Evolutionary conservation across 2,888 invertebrate species (phyloP), one percentile per base, ranked within the genome.

Genomic region (Eumerus sabulonum): DNA sequence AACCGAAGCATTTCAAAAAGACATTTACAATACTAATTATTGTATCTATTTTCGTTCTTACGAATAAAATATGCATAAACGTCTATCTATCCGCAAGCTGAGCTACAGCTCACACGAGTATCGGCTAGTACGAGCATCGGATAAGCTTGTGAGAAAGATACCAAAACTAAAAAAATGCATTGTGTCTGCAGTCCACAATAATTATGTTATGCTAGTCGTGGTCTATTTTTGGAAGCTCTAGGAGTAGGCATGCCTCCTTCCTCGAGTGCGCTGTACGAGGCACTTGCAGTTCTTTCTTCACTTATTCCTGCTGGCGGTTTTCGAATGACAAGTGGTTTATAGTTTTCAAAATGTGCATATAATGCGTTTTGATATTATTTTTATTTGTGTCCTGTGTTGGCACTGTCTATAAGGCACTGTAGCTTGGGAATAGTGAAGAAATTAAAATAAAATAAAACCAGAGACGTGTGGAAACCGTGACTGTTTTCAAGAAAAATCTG

Each of bases 1-100:
- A 60, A 66, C 27, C 48, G 38, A 64, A 50, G 19, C 44, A 14
- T 47, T 77, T 72, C 59, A 59, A 27, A 79, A 73, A 68, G 77
- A 73, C 77, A 79, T 68, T 73, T 73, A 79, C 77, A 79, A 79
- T 56, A 64, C 74, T 73, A 73, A 77, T 77, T 77, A 73, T 77
- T 59, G 59, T 11, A 44, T 79, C 68, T 79, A 79, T 79, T 79
- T 79, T 53, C 54, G 68, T 59, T 68, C 38, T 48, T 38, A 63
- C 47, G 14, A 53, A 68, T 19, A 53, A 54, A 57, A 72, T 40
- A 36, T 17, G 40, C 17, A 51, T 11, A 13, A 35, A 38, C 40
- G 19, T 27, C 27, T 2, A 27, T 27, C 27, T 27, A 27, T 27
- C 27, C 27, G 7, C 27, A 7, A 27, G 27, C 27, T 7, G 7